Percentiles rank a stretch among this genome's conserved stretches.
Evolutionary conservation across 2,888 invertebrate genomes (phyloP).

Genomic region (Willowsia nigromaculata): DNA sequence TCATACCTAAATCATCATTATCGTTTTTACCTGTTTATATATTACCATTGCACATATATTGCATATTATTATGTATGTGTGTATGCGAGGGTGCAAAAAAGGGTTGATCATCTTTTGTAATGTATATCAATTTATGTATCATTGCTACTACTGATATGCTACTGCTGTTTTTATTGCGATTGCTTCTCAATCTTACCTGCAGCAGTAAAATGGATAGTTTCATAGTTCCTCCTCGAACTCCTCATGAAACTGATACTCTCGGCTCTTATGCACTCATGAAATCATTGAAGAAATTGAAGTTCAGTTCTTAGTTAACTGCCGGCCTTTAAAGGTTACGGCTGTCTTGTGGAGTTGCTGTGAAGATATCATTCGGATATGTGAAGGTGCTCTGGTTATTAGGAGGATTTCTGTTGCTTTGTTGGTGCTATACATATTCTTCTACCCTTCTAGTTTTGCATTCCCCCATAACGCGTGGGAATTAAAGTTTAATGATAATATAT

Average conservation of each 20-base stretch:
- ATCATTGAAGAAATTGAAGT: conserved; percentile 42
- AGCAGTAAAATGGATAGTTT: neutral
- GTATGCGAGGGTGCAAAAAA: conserved; percentile 8
- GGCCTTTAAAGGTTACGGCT: conserved; percentile 62
- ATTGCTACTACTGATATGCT: neutral
- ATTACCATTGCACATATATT: neutral
- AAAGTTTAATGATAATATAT: neutral
- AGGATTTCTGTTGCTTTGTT: neutral
- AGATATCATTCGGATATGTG: neutral
- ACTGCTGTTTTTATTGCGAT: neutral
- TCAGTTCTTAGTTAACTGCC: conserved; percentile 68
- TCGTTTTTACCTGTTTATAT: neutral
- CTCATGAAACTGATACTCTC: too few species aligned
- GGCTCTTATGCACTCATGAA: neutral
- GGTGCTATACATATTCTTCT: neutral
- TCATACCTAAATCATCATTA: conserved; percentile 1
- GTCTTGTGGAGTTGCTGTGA: neutral
- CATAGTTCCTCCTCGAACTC: neutral
- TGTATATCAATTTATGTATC: neutral
- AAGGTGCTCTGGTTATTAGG: neutral
- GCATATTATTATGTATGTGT: neutral
- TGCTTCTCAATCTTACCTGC: too few species aligned
- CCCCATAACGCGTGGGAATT: conserved; percentile 4
- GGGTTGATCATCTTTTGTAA: neutral
- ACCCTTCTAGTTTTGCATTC: neutral